These are phyloP conservation scores for Pandemis heparana DNA, from an alignment of 2,888 invertebrate genomes.

Conservation along the genomic window DNA sequence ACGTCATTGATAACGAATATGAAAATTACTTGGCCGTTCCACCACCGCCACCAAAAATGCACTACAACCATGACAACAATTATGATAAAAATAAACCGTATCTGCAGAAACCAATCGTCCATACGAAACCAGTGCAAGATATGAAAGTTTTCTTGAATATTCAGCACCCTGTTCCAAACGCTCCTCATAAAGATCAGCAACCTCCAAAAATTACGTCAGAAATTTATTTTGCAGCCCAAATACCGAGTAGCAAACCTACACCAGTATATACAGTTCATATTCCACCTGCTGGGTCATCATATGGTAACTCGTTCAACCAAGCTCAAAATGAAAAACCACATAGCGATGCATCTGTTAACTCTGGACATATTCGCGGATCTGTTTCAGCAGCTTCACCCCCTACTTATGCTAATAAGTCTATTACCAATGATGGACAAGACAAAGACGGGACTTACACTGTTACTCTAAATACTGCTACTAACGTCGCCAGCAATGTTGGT, in stretches of 20 bases:
- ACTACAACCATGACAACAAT: constrained; percentile 65
- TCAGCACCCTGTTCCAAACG: constrained; percentile 73
- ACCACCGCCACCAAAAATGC: constrained; percentile 77
- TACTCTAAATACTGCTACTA: constrained; percentile 74
- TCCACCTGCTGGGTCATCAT: constrained; percentile 58
- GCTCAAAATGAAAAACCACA: constrained; percentile 47
- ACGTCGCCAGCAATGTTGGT: constrained; percentile 65
- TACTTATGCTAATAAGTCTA: constrained; percentile 62
- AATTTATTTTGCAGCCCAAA: constrained; percentile 80
- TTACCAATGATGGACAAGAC: constrained; percentile 54
- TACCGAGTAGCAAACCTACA: constrained; percentile 69
- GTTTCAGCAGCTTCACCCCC: constrained; percentile 56
- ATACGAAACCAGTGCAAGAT: constrained; percentile 78
- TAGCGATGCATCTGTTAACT: constrained; percentile 44
- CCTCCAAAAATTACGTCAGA: constrained; percentile 82
- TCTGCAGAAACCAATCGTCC: constrained; percentile 71
- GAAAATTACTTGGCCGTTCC: constrained; percentile 80
- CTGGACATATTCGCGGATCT: constrained; percentile 52
- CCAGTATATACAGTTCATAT: constrained; percentile 77
- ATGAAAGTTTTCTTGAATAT: constrained; percentile 80
- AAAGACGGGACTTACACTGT: constrained; percentile 71
- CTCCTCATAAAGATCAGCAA: constrained; percentile 57
- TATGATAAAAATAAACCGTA: constrained; percentile 71
- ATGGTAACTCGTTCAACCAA: constrained; percentile 56
- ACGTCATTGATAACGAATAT: constrained; percentile 78